Conservation (phyloP, 2,797 vertebrate genomes). For the Acrossocheilus fasciatus region DNA sequence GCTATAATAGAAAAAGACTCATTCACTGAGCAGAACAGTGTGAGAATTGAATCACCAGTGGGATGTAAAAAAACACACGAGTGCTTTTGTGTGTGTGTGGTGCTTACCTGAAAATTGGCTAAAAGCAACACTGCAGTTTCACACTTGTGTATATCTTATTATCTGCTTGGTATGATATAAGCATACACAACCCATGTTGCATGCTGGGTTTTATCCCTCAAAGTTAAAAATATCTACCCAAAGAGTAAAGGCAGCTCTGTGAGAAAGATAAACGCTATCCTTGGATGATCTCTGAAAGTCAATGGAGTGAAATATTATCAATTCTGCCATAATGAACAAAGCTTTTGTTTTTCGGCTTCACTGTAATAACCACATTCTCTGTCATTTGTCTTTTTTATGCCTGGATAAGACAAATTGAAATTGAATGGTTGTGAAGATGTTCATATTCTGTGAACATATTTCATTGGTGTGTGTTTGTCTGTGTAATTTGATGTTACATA, state of each 20-base stretch:
- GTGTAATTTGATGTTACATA: constrained; percentile 35
- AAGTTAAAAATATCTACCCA: not conserved
- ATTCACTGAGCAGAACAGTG: constrained; percentile 25
- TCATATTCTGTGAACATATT: constrained; percentile 24
- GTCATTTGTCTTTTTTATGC: constrained; percentile 5
- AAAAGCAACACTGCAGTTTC: not conserved
- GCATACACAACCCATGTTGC: not conserved
- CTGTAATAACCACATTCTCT: constrained; percentile 15
- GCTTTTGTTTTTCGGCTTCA: not conserved
- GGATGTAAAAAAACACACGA: constrained; percentile 1
- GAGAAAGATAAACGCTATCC: not conserved
- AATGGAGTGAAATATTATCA: constrained; percentile 16
- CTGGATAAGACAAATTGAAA: constrained; percentile 22
- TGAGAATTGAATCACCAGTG: constrained; percentile 30
- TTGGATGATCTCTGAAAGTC: constrained; percentile 28
- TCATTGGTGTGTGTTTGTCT: constrained; percentile 13
- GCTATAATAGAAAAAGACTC: constrained; percentile 38
- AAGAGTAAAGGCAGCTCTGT: not conserved
- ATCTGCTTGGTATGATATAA: not conserved
- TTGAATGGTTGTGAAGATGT: constrained; percentile 26
- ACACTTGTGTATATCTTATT: not conserved
- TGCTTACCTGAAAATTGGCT: not conserved
- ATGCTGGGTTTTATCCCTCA: not conserved
- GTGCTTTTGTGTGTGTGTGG: not conserved
- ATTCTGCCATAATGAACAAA: constrained; percentile 35